Conservation (phyloP, 2,888 invertebrate genomes). For the Spodoptera picta region DNA sequence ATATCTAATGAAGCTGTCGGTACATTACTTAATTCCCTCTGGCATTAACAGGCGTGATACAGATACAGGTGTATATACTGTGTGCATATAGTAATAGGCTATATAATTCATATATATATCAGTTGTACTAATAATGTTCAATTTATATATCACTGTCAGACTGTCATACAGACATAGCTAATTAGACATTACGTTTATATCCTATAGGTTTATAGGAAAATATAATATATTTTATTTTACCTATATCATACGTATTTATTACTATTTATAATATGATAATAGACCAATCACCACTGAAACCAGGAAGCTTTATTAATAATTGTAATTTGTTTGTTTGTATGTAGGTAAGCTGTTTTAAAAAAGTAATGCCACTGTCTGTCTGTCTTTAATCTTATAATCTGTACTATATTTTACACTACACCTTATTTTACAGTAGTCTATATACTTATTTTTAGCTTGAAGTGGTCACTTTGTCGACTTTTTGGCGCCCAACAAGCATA, state of each 20-base stretch:
- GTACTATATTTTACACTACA: no score
- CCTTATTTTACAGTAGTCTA: no score
- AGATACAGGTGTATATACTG: no score
- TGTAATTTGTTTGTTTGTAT: slow-evolving; percentile 36
- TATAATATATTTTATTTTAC: slow-evolving; percentile 15
- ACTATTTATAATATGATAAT: slow-evolving; percentile 34
- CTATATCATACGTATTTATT: slow-evolving; percentile 18
- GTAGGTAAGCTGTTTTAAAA: neutral
- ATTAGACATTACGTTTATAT: slow-evolving; percentile 11
- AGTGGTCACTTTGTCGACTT: no score
- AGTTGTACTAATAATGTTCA: neutral
- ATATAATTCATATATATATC: neutral
- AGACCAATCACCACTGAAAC: slow-evolving; percentile 33
- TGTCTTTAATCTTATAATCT: no score
- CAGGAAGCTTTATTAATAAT: slow-evolving; percentile 44
- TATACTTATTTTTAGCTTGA: no score
- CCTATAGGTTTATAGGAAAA: slow-evolving; percentile 20
- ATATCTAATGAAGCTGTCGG: no score
- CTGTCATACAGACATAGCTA: neutral
- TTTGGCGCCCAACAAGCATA: no score
- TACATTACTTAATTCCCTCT: slow-evolving; percentile 3
- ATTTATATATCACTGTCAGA: slow-evolving; percentile 7
- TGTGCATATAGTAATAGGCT: no score
- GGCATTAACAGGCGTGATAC: no score
- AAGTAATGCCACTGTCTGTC: no score